Conservation (phyloP, 2,797 vertebrate genomes). For the Amblyopsis hoosieri region DNA sequence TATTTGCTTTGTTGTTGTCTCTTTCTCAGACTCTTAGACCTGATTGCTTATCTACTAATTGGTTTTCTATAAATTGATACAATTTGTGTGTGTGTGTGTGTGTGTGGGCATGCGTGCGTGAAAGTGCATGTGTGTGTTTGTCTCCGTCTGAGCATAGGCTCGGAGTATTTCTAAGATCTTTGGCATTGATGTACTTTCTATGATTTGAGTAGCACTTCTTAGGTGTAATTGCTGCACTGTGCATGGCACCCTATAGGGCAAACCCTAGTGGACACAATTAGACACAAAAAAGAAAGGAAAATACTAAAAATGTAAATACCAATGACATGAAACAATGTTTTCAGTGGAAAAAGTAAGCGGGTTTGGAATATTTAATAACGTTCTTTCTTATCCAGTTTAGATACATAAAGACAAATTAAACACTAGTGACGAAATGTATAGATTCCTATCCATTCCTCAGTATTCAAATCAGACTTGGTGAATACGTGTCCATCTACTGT, state of each 20-base stretch:
- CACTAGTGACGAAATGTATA: background rate
- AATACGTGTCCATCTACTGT: background rate
- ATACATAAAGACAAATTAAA: background rate
- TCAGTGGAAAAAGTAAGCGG: background rate
- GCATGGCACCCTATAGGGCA: constrained; percentile 20
- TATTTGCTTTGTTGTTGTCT: constrained; percentile 1
- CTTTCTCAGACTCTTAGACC: constrained; percentile 26
- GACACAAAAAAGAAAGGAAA: constrained; percentile 51
- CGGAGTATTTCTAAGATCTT: constrained; percentile 38
- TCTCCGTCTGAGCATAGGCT: constrained; percentile 8
- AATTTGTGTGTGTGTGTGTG: constrained; percentile 18
- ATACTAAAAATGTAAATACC: constrained; percentile 41
- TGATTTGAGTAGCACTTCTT: constrained; percentile 54
- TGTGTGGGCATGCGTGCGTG: constrained; percentile 5
- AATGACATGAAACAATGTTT: constrained; percentile 46
- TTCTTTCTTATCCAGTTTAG: constrained; percentile 2
- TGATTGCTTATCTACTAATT: constrained; percentile 63
- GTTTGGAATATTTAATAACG: background rate
- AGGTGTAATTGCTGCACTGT: constrained; percentile 51
- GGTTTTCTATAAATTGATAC: constrained; percentile 57
- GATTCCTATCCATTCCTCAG: background rate
- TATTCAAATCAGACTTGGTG: background rate
- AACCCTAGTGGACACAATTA: constrained; percentile 20
- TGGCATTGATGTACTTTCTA: constrained; percentile 51
- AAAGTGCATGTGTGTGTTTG: background rate